Percentiles rank a stretch among this genome's conserved stretches.
phyloP scores from a whole-genome alignment of 2,113 vertebrate genomes.

The Lamprologus tigripictilis region DNA sequence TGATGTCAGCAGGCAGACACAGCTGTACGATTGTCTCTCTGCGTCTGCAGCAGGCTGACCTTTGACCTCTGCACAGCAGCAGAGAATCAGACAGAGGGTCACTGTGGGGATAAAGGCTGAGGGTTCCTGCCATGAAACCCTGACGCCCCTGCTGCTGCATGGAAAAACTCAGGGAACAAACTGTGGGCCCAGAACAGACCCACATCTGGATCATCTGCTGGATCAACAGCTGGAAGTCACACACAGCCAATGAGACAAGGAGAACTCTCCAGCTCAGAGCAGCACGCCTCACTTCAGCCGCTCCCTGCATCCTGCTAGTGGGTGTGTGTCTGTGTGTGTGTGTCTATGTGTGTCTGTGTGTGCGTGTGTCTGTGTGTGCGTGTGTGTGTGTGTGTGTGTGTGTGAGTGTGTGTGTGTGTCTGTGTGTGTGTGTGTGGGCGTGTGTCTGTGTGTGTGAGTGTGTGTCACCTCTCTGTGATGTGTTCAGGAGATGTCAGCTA shows the following conservation, averaged over 20 bases:
- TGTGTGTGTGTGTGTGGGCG: accelerated
- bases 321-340: accelerated
- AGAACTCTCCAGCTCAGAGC: background rate
- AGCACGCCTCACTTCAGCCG: background rate
- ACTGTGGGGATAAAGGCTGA: background rate
- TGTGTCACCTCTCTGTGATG: background rate
- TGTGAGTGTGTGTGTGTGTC: accelerated
- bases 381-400: accelerated
- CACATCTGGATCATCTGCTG: background rate
- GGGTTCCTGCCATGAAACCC: background rate
- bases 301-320: background rate
- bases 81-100: background rate
- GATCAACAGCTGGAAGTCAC: background rate
- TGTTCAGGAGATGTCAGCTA: background rate
- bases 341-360: accelerated
- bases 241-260: background rate
- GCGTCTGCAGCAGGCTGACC: background rate
- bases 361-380: accelerated
- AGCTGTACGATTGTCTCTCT: constrained; percentile 3
- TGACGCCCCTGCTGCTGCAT: background rate
- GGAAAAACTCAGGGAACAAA: background rate
- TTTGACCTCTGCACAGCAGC: background rate
- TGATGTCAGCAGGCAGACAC: constrained; percentile 22
- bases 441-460: accelerated
- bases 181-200: background rate